phyloP scores from a whole-genome alignment of 1,140 invertebrate species.

The Ridgeia piscesae region DNA sequence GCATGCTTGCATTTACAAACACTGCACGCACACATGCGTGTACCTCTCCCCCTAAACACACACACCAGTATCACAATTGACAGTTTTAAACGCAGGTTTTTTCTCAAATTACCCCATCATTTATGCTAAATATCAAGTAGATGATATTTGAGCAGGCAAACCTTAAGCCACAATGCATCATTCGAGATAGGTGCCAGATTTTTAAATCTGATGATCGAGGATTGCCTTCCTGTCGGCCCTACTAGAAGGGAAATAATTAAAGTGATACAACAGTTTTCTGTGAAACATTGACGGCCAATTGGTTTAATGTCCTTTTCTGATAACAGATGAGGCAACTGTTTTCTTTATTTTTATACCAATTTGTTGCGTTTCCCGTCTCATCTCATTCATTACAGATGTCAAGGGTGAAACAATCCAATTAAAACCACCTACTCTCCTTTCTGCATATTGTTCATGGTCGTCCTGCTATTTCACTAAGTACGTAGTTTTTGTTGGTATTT shows the following conservation, averaged over 20 bases:
- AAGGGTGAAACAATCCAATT: background rate
- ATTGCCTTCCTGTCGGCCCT: background rate
- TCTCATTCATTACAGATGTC: background rate
- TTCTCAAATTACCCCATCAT: background rate
- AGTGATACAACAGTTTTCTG: slow-evolving; percentile 1
- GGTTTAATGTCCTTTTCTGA: background rate
- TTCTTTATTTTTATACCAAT: background rate
- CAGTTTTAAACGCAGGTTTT: background rate
- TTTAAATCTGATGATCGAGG: background rate
- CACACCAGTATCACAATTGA: background rate
- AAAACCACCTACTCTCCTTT: background rate
- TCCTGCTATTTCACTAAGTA: background rate
- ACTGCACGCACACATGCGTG: background rate
- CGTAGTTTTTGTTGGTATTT: background rate
- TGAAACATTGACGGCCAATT: background rate
- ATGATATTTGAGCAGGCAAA: background rate
- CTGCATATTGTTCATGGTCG: background rate
- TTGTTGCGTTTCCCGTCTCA: background rate
- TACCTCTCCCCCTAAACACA: background rate
- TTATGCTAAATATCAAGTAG: background rate
- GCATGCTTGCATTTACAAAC: background rate
- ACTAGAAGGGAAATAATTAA: background rate
- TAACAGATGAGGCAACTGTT: background rate
- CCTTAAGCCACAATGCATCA: background rate
- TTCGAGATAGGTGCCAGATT: background rate